Base-by-base conservation (phyloP, 2,888 invertebrate species). In the Smittia aterrima region DNA sequence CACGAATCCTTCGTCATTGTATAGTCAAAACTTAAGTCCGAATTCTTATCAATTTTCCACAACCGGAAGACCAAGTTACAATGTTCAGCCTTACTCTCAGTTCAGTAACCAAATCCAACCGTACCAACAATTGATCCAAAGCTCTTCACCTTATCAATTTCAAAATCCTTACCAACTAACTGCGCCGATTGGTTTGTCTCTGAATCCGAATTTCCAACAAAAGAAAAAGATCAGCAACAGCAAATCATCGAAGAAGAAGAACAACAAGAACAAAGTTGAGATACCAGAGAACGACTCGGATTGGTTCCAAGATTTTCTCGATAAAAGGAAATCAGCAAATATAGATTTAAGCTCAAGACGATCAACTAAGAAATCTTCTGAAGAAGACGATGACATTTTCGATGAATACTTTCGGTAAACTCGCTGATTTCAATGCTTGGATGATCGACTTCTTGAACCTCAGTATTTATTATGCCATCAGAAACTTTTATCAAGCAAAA, bases 281-380 rank as follows among this genome's bases (percentile, higher is more conserved):
- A 1, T 66, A 13, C 20, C 38, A 27, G 47, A 64, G 1, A 47
- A 62, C n/a, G 74, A 74, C 16, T 74, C 74, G 13, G 64, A 64
- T 27, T 74, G 74, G 74, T 74, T 74, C 62, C 47, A 74, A 25
- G 74, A 47, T 25, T 74, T 74, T 74, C 32, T 74, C 32, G 74
- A 74, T 66, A 74, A 74, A 27, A 9, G 74, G 7, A 72, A 72
- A 16, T 27, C 24, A 22, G 72, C 72, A 9, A 62, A 38, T 20
- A 13, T 72, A 25, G 62, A 22, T 9, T 16, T 18, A 6, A 62
- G 22, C 22, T 58, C 58, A 6, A 18, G n/a, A 18, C 58, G n/a
- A 22, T 13, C 18, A 58, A 22, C 22, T 2, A 58, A 18, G 22
- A 58, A 58, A n/a, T 20, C 18, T 6, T 20, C 22, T 22, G 38